Evolutionary conservation across 2,797 vertebrate genomes (phyloP).

Genomic region (Coregonus ussuriensis): DNA sequence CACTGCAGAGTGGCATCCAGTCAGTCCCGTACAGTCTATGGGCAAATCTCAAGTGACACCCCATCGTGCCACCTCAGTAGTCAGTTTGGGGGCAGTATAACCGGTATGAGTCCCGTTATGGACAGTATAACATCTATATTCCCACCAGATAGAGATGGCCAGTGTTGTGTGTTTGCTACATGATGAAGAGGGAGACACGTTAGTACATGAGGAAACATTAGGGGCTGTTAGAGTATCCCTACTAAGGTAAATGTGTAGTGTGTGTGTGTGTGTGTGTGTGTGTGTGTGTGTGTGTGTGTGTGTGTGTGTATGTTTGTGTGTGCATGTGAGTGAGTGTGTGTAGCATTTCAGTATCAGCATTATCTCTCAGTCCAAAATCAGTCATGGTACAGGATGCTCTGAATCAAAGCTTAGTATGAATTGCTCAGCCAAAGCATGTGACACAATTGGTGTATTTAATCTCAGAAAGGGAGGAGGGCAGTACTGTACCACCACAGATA

Average conservation of each 20-base stretch:
- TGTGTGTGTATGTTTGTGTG: slow-evolving; percentile 10
- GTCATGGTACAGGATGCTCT: slow-evolving; percentile 40
- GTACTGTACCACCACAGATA: no score
- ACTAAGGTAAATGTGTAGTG: slow-evolving; percentile 47
- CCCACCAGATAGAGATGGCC: slow-evolving; percentile 51
- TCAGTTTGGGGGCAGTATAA: not conserved
- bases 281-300: slow-evolving; percentile 18
- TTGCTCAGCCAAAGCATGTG: slow-evolving; percentile 51
- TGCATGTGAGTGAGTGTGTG: slow-evolving; percentile 1
- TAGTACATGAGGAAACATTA: slow-evolving; percentile 79
- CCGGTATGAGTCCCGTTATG: slow-evolving; percentile 35
- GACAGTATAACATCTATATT: slow-evolving; percentile 58
- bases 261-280: slow-evolving; percentile 6
- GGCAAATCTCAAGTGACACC: not conserved
- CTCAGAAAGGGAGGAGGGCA: not conserved
- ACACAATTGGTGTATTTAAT: slow-evolving; percentile 55
- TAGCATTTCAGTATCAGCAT: slow-evolving; percentile 55
- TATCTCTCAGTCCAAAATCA: slow-evolving; percentile 35
- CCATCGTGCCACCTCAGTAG: not conserved
- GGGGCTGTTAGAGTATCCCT: slow-evolving; percentile 70
- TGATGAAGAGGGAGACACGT: slow-evolving; percentile 75
- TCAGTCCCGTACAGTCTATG: not conserved
- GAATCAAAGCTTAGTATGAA: slow-evolving; percentile 49
- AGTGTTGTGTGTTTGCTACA: slow-evolving; percentile 75
- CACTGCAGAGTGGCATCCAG: not conserved